A percentile compares a stretch with the other conserved stretches of the same genome.
Conservation (phyloP, 2,113 vertebrate species). For the Lipophrys pholis region DNA sequence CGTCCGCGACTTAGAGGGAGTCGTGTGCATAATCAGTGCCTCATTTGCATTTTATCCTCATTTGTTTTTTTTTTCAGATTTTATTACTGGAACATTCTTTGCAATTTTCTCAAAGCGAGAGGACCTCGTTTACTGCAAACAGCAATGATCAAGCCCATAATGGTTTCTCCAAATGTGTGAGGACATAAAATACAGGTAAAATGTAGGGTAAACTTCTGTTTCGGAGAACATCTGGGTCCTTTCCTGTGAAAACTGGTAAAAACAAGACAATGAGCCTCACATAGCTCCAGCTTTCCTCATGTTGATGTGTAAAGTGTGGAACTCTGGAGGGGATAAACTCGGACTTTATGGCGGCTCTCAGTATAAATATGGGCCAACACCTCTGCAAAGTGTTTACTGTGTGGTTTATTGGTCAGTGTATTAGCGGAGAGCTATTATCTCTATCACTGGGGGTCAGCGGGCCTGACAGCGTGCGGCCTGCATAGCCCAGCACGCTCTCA, state of each 20-base stretch:
- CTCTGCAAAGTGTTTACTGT: conserved; percentile 52
- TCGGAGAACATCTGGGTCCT: conserved; percentile 4
- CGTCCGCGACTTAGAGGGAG: conserved; percentile 23
- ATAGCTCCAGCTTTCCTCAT: background rate
- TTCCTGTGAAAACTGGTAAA: background rate
- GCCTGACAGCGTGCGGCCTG: background rate
- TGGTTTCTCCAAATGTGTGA: background rate
- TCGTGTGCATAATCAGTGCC: conserved; percentile 49
- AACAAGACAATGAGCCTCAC: background rate
- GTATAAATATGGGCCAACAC: conserved; percentile 52
- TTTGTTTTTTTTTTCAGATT: conserved; percentile 38
- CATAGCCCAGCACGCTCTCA: conserved; percentile 12
- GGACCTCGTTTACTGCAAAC: conserved; percentile 45
- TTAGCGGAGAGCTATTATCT: conserved; percentile 53
- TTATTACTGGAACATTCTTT: conserved; percentile 40
- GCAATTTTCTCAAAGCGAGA: conserved; percentile 29
- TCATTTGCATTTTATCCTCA: conserved; percentile 56
- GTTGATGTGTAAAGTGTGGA: background rate
- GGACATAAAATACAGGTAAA: background rate
- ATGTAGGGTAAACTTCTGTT: background rate
- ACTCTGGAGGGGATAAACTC: conserved; percentile 29
- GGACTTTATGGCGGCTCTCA: conserved; percentile 38
- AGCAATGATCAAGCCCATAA: conserved; percentile 21
- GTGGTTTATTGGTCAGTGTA: conserved; percentile 51
- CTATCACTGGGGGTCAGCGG: conserved; percentile 24